A percentile compares a stretch with the other conserved stretches of the same genome.
phyloP scores from a whole-genome alignment of 2,888 invertebrate species.

The Notocelia uddmanniana region DNA sequence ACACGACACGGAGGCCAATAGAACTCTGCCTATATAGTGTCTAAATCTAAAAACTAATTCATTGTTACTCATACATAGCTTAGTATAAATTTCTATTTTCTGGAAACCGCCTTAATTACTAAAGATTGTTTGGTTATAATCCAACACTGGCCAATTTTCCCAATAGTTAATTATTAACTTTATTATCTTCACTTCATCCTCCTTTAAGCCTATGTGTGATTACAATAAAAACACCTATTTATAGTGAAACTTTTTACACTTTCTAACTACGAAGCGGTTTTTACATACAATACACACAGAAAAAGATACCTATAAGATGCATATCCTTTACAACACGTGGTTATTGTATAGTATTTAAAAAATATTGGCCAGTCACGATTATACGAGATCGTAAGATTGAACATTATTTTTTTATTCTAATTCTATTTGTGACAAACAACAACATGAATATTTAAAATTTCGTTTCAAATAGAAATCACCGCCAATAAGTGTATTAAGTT shows the following conservation, averaged over 20 bases:
- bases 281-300: conserved; percentile 70
- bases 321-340: conserved; percentile 55
- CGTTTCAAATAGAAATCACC: conserved; percentile 70
- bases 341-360: conserved; percentile 55
- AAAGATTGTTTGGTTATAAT: conserved; percentile 43
- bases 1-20: conserved; percentile 6
- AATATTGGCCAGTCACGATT: conserved; percentile 65
- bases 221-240: conserved; percentile 62
- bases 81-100: conserved; percentile 34
- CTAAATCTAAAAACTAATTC: conserved; percentile 44
- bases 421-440: conserved; percentile 65
- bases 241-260: conserved; percentile 67
- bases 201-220: conserved; percentile 44
- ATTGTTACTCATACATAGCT: conserved; percentile 41
- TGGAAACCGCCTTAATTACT: conserved; percentile 49
- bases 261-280: conserved; percentile 74
- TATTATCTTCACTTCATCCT: conserved; percentile 35
- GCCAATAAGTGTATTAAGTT: conserved; percentile 58
- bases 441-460: conserved; percentile 66
- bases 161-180: conserved; percentile 47
- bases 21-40: conserved; percentile 2
- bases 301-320: conserved; percentile 58
- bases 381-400: conserved; percentile 61
- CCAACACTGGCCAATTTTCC: conserved; percentile 58
- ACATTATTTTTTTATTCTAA: conserved; percentile 61